Conservation (phyloP, 2,113 vertebrate species). For the Eubucco bourcierii region DNA sequence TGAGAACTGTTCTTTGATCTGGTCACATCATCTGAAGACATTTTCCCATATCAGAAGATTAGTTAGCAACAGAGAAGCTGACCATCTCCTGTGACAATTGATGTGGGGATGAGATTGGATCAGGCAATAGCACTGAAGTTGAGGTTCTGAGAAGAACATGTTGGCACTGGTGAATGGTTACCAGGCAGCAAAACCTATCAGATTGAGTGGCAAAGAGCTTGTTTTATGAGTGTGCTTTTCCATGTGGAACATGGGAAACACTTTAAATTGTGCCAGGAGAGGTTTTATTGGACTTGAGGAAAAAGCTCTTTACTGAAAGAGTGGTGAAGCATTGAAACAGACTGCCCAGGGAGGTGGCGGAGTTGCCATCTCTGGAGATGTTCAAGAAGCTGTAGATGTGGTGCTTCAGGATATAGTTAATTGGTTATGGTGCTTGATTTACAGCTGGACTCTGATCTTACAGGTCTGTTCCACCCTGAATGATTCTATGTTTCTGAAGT, state of each 20-base stretch:
- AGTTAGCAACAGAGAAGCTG: background rate
- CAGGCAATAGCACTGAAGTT: background rate
- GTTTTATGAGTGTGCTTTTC: background rate
- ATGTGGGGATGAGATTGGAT: background rate
- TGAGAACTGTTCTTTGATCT: background rate
- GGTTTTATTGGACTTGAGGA: too few species aligned
- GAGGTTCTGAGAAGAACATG: background rate
- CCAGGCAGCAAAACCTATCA: background rate
- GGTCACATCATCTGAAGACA: background rate
- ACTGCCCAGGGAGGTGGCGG: too few species aligned
- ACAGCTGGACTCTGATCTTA: too few species aligned
- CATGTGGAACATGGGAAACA: fast-evolving
- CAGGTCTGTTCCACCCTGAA: too few species aligned
- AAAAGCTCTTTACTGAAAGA: too few species aligned
- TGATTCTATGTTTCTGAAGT: background rate
- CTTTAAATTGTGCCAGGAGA: background rate
- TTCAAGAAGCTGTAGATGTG: too few species aligned
- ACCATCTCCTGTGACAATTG: background rate
- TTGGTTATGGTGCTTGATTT: too few species aligned
- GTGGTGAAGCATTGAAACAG: too few species aligned
- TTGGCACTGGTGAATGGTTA: background rate
- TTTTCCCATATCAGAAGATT: background rate
- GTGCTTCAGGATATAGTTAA: too few species aligned
- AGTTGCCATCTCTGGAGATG: too few species aligned
- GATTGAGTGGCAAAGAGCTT: background rate